phyloP scores from a whole-genome alignment of 2,113 vertebrate species.

The Bufo gargarizans region DNA sequence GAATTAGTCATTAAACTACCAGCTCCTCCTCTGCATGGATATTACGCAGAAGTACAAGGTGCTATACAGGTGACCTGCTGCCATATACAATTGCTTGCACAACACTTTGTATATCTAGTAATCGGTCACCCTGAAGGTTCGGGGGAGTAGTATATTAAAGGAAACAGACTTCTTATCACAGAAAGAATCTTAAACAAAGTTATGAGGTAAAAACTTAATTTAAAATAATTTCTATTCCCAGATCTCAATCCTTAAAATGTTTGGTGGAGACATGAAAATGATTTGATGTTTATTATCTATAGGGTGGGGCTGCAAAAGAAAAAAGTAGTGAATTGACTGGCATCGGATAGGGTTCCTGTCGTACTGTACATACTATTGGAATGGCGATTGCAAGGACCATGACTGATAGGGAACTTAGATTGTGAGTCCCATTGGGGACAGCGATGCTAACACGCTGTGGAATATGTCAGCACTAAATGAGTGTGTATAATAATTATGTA shows the following conservation, averaged over 20 bases:
- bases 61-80: background rate
- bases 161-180: no score
- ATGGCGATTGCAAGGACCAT: background rate
- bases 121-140: background rate
- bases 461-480: no score
- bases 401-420: no score
- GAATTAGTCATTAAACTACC: constrained; percentile 22
- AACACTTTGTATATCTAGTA: background rate
- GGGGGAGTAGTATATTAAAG: background rate
- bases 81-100: background rate
- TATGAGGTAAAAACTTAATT: no score
- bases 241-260: background rate
- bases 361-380: background rate
- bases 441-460: no score
- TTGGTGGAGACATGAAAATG: background rate
- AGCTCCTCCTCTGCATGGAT: background rate
- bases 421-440: no score
- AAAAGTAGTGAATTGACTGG: no score
- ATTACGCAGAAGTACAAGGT: background rate
- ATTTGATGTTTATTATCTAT: background rate
- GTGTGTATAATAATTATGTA: no score
- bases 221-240: no score
- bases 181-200: no score
- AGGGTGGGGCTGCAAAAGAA: background rate
- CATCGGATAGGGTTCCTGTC: no score